phyloP scores from a whole-genome alignment of 2,797 vertebrate genomes.

The Tragopan temminckii region DNA sequence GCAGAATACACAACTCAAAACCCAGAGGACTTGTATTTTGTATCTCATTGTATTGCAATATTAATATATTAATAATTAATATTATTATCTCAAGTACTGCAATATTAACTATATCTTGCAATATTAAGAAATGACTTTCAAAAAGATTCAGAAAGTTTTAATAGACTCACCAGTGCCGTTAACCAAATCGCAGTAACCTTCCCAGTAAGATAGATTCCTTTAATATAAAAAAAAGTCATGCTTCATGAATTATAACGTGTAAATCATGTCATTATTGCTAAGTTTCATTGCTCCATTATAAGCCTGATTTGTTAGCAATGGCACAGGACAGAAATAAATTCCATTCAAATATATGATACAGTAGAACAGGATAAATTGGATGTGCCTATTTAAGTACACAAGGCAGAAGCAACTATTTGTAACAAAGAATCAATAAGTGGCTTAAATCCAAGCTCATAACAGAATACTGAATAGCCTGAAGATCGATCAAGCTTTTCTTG shows the following conservation, averaged over 20 bases:
- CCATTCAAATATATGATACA: neutral
- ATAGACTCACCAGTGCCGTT: conserved; percentile 92
- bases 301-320: neutral
- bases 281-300: neutral
- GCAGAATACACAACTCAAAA: neutral
- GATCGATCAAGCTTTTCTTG: neutral
- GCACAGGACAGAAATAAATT: neutral
- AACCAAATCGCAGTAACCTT: conserved; percentile 89
- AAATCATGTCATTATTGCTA: neutral
- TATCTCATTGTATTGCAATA: neutral
- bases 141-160: neutral
- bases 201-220: conserved; percentile 87
- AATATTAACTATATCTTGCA: neutral
- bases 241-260: neutral
- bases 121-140: neutral
- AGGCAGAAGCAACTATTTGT: neutral
- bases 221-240: conserved; percentile 12
- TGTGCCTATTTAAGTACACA: neutral
- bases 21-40: neutral
- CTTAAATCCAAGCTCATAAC: neutral
- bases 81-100: no score
- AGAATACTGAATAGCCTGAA: neutral
- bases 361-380: neutral
- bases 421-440: neutral
- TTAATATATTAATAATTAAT: no score